Evolutionary conservation across 2,888 invertebrate genomes (phyloP), one percentile per base, ranked within the genome.

Genomic region (Pollenia angustigena): DNA sequence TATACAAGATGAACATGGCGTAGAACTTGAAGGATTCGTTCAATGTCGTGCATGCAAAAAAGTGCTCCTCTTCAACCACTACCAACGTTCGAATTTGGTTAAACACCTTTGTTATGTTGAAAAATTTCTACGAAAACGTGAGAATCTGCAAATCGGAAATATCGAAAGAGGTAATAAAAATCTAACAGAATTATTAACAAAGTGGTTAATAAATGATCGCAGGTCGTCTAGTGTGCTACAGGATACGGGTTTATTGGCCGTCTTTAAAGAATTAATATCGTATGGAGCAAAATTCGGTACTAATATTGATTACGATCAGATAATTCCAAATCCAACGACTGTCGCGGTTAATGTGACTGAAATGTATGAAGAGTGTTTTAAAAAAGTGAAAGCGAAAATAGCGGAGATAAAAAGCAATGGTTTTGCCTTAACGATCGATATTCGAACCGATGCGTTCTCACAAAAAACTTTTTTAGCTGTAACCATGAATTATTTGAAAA

Each of bases 231-330:
- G 11, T 48, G 7, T 48, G 12, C 10, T 74, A 14, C 14, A 32
- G 46, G 48, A 60, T 60, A 32, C 14, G 32, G 46, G 48, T 11
- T 48, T 74, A 48, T 16, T 23, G 32, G 6, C 58, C 9, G 32
- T 74, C 2, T 46, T 74, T 18, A 23, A 58, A 12, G 72, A 74
- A 32, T 46, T 74, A n/a, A 18, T 72, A 44, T 12, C 54, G 9
- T 56, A 56, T 42, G 71, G 71, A 56, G 58, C 48, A 9, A 74
- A 58, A 32, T 32, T 32, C 58, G 58, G 72, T 3, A n/a, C 23
- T 1, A 11, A 58, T 11, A 8, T 56, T 23, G 44, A 46, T 14
- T 9, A 58, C 18, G 14, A 12, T 16, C 40, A 42, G 52, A 18
- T 11, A 2, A 6, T 69, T 7, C 69, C 72, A 32, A 74, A 4